phyloP scores from a whole-genome alignment of 2,113 vertebrate species.

The Pristiophorus japonicus region DNA sequence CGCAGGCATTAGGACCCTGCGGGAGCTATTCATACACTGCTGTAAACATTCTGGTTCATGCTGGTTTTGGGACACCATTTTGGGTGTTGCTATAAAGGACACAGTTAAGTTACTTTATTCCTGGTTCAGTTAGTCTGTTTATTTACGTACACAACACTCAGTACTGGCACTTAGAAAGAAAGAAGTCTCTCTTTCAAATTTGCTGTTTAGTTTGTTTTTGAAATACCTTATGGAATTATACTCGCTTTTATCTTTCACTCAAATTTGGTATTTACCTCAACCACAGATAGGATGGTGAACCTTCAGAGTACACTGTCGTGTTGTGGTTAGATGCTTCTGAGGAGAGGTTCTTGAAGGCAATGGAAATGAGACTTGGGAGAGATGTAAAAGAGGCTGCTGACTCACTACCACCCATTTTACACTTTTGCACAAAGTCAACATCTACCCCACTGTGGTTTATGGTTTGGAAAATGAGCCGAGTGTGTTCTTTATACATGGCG shows the following conservation, averaged over 20 bases:
- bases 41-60: too few relatives aligned
- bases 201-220: not conserved
- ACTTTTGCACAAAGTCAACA: not conserved
- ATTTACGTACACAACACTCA: too few relatives aligned
- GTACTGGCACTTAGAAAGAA: too few relatives aligned
- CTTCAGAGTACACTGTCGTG: not conserved
- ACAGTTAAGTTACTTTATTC: too few relatives aligned
- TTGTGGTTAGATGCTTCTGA: not conserved
- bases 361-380: not conserved
- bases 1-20: too few relatives aligned
- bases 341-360: not conserved
- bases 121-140: too few relatives aligned
- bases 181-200: not conserved
- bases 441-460: not conserved
- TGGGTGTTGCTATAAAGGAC: too few relatives aligned
- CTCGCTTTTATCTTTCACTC: not conserved
- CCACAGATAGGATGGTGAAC: not conserved
- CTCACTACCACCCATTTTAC: not conserved
- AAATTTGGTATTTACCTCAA: not conserved
- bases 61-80: too few relatives aligned
- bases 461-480: too few relatives aligned
- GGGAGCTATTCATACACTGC: too few relatives aligned
- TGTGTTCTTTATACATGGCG: not conserved
- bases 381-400: not conserved
- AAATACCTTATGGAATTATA: not conserved